Evolutionary conservation across 2,888 invertebrate species (phyloP).

Genomic region (Agrenia bidenticulata): DNA sequence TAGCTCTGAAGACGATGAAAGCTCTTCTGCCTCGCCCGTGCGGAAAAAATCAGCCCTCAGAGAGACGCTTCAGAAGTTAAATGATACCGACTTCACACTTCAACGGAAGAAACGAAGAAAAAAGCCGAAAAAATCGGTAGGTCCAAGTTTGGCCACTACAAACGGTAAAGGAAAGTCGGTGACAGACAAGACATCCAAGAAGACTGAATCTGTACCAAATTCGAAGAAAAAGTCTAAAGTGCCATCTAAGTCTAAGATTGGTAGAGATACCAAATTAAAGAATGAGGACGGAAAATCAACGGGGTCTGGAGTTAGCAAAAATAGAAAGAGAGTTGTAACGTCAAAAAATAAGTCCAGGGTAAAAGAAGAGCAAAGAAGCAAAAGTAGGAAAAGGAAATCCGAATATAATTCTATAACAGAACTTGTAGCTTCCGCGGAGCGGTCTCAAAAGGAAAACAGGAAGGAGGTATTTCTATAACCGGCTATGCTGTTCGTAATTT

Average conservation of each 20-base stretch:
- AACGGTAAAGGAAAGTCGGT: slow-evolving; percentile 19
- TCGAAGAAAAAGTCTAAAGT: background rate
- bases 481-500: background rate
- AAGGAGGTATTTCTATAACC: slow-evolving; percentile 21
- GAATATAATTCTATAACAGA: slow-evolving; percentile 21
- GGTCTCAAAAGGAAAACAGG: slow-evolving; percentile 36
- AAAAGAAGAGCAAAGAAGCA: slow-evolving; percentile 10
- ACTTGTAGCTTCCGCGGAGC: slow-evolving; percentile 14
- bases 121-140: slow-evolving; percentile 24
- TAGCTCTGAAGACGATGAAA: slow-evolving; percentile 21
- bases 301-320: slow-evolving; percentile 1
- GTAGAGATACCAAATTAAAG: background rate
- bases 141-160: background rate
- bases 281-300: background rate
- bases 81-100: slow-evolving; percentile 29
- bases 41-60: slow-evolving; percentile 38
- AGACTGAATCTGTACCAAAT: slow-evolving; percentile 12
- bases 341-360: slow-evolving; percentile 11
- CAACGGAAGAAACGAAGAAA: slow-evolving; percentile 38
- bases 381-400: slow-evolving; percentile 23
- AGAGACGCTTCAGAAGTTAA: slow-evolving; percentile 47
- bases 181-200: slow-evolving; percentile 8
- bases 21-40: slow-evolving; percentile 30
- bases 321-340: background rate
- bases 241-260: slow-evolving; percentile 5